Evolutionary conservation across 1,140 invertebrate species (phyloP).

Genomic region (Stenopsyche tienmushanensis): DNA sequence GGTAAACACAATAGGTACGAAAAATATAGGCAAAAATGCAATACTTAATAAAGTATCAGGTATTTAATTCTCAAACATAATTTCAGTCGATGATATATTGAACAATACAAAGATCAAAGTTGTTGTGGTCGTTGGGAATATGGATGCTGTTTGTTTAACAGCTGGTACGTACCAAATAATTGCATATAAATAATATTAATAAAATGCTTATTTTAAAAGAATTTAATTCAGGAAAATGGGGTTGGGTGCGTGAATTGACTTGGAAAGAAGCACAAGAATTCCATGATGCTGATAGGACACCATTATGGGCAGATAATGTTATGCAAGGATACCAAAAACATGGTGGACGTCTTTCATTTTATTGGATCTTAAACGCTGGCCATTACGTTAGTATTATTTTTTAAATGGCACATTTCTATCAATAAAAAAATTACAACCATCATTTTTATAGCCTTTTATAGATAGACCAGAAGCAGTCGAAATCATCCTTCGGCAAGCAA

Average conservation of each 20-base stretch:
- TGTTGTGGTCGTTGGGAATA: constrained; percentile 45
- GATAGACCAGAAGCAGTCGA: constrained; percentile 62
- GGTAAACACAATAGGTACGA: too few species aligned
- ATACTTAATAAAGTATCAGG: too few species aligned
- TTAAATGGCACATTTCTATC: too few species aligned
- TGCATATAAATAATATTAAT: constrained; percentile 1
- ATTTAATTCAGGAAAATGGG: constrained; percentile 16
- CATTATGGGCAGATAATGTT: constrained; percentile 58
- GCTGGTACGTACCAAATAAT: constrained; percentile 34
- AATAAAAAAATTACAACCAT: too few species aligned
- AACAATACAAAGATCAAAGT: constrained; percentile 44
- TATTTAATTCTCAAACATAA: too few species aligned
- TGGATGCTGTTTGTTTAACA: constrained; percentile 45
- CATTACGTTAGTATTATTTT: constrained; percentile 52
- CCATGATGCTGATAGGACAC: constrained; percentile 51
- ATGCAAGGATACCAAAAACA: constrained; percentile 68
- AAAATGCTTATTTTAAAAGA: not conserved
- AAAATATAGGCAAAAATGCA: too few species aligned
- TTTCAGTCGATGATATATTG: constrained; percentile 45
- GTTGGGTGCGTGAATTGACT: constrained; percentile 71
- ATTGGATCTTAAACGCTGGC: constrained; percentile 71
- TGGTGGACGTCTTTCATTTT: constrained; percentile 68
- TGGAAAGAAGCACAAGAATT: constrained; percentile 63
- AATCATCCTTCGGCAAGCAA: constrained; percentile 59
- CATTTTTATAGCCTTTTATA: constrained; percentile 57